Percentiles rank a stretch among this genome's conserved stretches.
Evolutionary conservation across 2,113 vertebrate species (phyloP).

Genomic region (Cyprinodon variegatus): DNA sequence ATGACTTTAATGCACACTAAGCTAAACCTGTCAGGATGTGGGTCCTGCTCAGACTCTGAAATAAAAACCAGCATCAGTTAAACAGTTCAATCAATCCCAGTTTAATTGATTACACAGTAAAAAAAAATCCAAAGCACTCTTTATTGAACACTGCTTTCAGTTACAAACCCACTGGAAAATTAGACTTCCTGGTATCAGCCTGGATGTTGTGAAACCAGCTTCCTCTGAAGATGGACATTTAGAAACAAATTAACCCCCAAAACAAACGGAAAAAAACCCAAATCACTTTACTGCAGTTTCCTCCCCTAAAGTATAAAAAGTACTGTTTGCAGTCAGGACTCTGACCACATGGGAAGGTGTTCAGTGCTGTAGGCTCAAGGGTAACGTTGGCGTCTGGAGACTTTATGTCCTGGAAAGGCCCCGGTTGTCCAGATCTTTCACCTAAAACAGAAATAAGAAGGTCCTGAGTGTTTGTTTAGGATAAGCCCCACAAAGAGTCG

Average conservation of each 20-base stretch:
- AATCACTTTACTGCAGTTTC: slow-evolving; percentile 75
- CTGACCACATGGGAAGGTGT: slow-evolving; percentile 79
- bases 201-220: slow-evolving; percentile 68
- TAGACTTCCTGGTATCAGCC: slow-evolving; percentile 55
- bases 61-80: neutral
- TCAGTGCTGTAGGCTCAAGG: slow-evolving; percentile 83
- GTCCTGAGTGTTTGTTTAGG: neutral
- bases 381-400: slow-evolving; percentile 13
- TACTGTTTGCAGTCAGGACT: slow-evolving; percentile 55
- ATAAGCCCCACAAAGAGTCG: neutral
- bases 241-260: slow-evolving; percentile 57
- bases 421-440: slow-evolving; percentile 97
- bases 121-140: slow-evolving; percentile 61
- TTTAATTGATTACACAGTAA: slow-evolving; percentile 72
- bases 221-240: slow-evolving; percentile 69
- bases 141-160: slow-evolving; percentile 70
- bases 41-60: neutral
- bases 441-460: slow-evolving; percentile 74
- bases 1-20: too few species aligned
- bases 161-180: slow-evolving; percentile 79
- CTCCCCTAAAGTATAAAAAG: slow-evolving; percentile 69
- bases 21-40: neutral
- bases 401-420: slow-evolving; percentile 94
- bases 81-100: slow-evolving; percentile 46
- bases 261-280: slow-evolving; percentile 58